Conservation (phyloP, 2,888 invertebrate genomes). For the Acrocyrtus sp. region DNA sequence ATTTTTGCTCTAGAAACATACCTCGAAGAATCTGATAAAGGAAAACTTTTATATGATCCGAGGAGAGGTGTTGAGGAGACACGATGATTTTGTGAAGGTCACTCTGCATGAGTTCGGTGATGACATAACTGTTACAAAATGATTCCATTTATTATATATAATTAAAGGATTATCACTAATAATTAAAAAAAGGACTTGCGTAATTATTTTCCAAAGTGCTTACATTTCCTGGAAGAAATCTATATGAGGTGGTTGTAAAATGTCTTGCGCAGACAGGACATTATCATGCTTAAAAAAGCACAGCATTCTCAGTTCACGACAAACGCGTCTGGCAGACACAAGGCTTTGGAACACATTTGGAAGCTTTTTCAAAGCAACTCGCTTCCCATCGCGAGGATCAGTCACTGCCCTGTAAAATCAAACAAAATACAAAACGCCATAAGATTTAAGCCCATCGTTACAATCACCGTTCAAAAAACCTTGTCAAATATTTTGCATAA, state of each 20-base stretch:
- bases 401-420: slow-evolving; percentile 92
- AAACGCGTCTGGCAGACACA: slow-evolving; percentile 98
- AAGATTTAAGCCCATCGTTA: no score
- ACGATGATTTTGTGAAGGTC: slow-evolving; percentile 99
- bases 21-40: slow-evolving; percentile 99
- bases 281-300: slow-evolving; percentile 99
- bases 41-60: slow-evolving; percentile 99
- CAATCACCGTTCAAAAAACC: no score
- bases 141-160: no score
- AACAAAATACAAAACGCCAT: no score
- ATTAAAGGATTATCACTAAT: background rate
- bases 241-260: slow-evolving; percentile 97
- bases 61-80: slow-evolving; percentile 97
- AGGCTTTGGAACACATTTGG: slow-evolving; percentile 99
- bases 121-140: slow-evolving; percentile 84
- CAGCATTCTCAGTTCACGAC: slow-evolving; percentile 98
- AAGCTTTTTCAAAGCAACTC: slow-evolving; percentile 99
- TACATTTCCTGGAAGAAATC: slow-evolving; percentile 99
- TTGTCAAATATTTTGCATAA: no score
- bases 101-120: slow-evolving; percentile 99
- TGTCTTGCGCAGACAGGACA: slow-evolving; percentile 97
- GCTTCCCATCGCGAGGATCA: slow-evolving; percentile 97
- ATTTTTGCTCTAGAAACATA: slow-evolving; percentile 69
- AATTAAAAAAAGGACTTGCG: no score
- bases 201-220: no score